These are phyloP conservation scores for Myiozetetes cayanensis DNA, from an alignment of 2,113 vertebrate genomes.

Conservation along the genomic window DNA sequence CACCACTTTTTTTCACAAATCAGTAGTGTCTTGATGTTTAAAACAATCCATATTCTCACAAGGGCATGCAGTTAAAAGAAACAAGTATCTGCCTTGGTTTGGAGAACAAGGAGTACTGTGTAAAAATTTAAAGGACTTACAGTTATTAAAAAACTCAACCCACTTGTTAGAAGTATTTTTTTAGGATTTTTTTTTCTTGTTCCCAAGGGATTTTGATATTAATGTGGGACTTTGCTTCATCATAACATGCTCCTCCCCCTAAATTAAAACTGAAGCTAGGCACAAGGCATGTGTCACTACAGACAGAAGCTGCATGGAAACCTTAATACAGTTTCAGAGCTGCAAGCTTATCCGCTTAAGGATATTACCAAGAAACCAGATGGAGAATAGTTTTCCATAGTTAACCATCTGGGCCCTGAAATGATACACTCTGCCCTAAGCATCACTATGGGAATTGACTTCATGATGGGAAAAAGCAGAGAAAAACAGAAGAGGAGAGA, in stretches of 20 bases:
- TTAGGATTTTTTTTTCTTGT: neutral
- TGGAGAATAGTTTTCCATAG: constrained; percentile 20
- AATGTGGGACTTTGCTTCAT: neutral
- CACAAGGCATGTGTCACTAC: neutral
- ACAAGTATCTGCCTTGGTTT: neutral
- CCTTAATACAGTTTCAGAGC: neutral
- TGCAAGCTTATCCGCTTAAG: neutral
- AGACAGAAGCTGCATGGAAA: neutral
- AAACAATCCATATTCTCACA: neutral
- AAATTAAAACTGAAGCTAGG: neutral
- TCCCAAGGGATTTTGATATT: neutral
- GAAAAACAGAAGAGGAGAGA: neutral
- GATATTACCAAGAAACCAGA: constrained; percentile 27
- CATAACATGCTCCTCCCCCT: neutral
- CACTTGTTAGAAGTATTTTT: neutral
- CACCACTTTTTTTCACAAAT: neutral
- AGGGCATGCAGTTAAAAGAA: neutral
- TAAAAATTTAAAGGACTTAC: neutral
- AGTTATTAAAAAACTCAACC: neutral
- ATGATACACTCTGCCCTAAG: constrained; percentile 10
- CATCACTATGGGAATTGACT: neutral
- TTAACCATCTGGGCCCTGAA: constrained; percentile 36
- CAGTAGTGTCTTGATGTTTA: neutral
- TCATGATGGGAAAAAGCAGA: neutral
- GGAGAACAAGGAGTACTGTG: neutral